Base-by-base conservation (phyloP, 2,888 invertebrate species). In the Glaucopsyche alexis region DNA sequence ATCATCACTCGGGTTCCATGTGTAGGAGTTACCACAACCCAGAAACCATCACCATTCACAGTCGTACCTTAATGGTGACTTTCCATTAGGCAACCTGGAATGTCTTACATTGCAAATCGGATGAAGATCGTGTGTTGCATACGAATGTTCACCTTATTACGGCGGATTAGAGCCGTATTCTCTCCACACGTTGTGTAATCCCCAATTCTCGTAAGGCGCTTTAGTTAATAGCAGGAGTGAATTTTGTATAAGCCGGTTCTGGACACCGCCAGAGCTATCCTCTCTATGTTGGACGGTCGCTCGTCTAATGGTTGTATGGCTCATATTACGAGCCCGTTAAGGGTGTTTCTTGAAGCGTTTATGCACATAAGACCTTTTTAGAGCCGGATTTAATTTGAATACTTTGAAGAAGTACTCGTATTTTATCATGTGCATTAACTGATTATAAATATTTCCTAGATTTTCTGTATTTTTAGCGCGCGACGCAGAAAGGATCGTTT, bases 201-300 rank as follows among this genome's bases (percentile, higher is more conserved):
- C 69, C 69, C 69, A 69, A 69, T 69, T 69, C 69, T 69, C 69
- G 69, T 69, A 69, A 47, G 69, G 49, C 69, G 69, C 69, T 69
- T 69, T 69, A 49, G 67, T 67, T 67, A 67, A 67, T 67, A 67
- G 69, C 69, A 19, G 69, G 69, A 49, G 69, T 69, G 49, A 69
- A 69, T 69, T 69, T 69, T 69, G 49, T 69, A 69, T 69, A 47
- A 69, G 69, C 47, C 45, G 14, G 69, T 47, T 19, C 69, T 45
- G 67, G 67, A 45, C 67, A 19, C 66, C 66, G 42, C 40, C 29
- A 42, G 45, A 47, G 13, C 69, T 49, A 38, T 49, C 14, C 47
- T 5, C 29, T 16, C 7, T 29, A 29, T 60, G 19, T 47, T 19
- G 69, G 67, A 67, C 19, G 13, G 42, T 67, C 13, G 42, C 11